phyloP scores from a whole-genome alignment of 2,888 invertebrate species.

The Volucella bombylans region DNA sequence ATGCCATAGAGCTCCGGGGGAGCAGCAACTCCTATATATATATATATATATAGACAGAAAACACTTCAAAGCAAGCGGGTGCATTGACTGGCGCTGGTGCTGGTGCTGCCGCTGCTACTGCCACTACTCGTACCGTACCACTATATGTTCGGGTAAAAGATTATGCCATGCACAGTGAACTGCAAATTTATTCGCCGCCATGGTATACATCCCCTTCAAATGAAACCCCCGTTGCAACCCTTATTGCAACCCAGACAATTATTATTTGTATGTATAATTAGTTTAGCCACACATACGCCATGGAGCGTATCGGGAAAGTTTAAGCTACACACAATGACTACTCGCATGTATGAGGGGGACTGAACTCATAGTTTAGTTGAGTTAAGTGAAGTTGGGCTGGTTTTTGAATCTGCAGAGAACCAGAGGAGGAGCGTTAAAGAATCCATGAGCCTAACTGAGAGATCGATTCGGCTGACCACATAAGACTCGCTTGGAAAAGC shows the following conservation, averaged over 20 bases:
- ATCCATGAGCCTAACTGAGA: conserved; percentile 7
- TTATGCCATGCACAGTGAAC: conserved; percentile 8
- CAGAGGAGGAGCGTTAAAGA: neutral
- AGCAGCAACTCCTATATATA: neutral
- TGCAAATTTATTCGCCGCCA: conserved; percentile 35
- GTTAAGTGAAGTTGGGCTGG: neutral
- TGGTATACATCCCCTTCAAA: conserved; percentile 10
- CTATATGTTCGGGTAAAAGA: neutral
- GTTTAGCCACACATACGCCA: conserved; percentile 15
- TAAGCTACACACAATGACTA: neutral
- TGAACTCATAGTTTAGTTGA: too few relatives aligned
- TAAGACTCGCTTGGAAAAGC: conserved; percentile 10
- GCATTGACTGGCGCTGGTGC: conserved; percentile 16
- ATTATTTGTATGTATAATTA: conserved; percentile 44
- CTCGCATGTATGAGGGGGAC: too few relatives aligned
- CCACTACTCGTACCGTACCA: too few relatives aligned
- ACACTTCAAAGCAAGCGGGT: conserved; percentile 15
- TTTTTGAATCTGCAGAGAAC: neutral
- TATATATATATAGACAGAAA: neutral
- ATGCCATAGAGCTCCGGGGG: neutral
- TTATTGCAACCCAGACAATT: conserved; percentile 37
- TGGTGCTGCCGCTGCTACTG: too few relatives aligned
- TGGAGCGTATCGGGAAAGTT: conserved; percentile 8
- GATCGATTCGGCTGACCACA: conserved; percentile 25
- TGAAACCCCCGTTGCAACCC: conserved; percentile 33